Conservation (phyloP, 2,888 invertebrate species). For the Acleris sparsana region DNA sequence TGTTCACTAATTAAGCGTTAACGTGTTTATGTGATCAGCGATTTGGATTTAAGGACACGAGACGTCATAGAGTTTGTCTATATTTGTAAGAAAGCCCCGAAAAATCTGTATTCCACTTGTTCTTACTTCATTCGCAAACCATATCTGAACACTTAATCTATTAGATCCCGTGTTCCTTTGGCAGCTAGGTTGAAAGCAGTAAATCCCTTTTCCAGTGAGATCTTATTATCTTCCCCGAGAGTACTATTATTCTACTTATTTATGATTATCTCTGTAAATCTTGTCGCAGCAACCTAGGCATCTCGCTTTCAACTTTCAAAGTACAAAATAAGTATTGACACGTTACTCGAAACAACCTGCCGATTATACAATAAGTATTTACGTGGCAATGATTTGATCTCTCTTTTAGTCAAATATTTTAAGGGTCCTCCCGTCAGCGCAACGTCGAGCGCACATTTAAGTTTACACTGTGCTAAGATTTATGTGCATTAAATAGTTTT, state of each 20-base stretch:
- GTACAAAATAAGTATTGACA: conserved; percentile 69
- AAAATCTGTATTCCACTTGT: conserved; percentile 2
- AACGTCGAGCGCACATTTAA: conserved; percentile 53
- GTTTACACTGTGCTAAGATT: conserved; percentile 61
- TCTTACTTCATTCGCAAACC: conserved; percentile 1
- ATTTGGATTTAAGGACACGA: conserved; percentile 47
- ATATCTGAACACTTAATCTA: conserved; percentile 6
- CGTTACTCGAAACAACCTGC: conserved; percentile 58
- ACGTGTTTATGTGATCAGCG: conserved; percentile 64
- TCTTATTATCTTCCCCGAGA: conserved; percentile 10
- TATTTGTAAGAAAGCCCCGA: conserved; percentile 34
- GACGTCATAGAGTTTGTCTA: conserved; percentile 52
- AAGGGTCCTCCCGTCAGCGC: conserved; percentile 69
- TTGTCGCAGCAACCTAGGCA: conserved; percentile 42
- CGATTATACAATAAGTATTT: conserved; percentile 67
- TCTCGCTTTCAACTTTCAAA: conserved; percentile 65
- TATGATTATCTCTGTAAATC: conserved; percentile 1
- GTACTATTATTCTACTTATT: conserved; percentile 10
- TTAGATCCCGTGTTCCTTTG: conserved; percentile 19
- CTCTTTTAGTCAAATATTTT: conserved; percentile 88
- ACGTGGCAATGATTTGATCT: conserved; percentile 89
- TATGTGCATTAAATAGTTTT: conserved; percentile 78
- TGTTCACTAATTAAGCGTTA: conserved; percentile 47
- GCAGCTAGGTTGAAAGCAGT: conserved; percentile 36
- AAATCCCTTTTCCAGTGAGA: conserved; percentile 24